Base-by-base conservation (phyloP, 2,888 invertebrate species). In the Drosophila neonasuta region DNA sequence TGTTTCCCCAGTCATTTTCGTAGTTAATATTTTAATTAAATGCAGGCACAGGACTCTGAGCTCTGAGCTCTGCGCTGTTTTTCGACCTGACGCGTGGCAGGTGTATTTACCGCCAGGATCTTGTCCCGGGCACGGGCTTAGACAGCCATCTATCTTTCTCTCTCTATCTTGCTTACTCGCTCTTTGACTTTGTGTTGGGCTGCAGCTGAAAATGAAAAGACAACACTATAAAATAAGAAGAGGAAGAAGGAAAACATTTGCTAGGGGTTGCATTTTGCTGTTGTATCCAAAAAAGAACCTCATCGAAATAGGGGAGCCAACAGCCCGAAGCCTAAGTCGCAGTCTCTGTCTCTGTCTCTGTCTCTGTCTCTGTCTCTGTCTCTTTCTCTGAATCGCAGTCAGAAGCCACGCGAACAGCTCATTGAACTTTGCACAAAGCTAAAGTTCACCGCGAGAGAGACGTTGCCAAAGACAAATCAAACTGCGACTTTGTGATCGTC, bases 11-110 rank as follows among this genome's bases (percentile, higher is more conserved):
- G 70, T 73, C 79, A 80, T 68, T 80, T 83, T 77, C 75, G 82
- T 88, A 79, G 85, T 84, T 88, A 85, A 88, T 88, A 87, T 88
- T 88, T 87, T 88, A 88, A 87, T 88, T 87, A 88, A 87, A 87
- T 88, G 88, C 88, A 80, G 77, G 68, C 82, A 76, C 86, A 81
- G 36, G 66, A 60, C 41, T 36, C 52, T 17, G 39, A 62, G 34
- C 66, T 24, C 24, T 24, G 24, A 62, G 34, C 61, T 24, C 24
- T 24, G 24, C 24, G 24, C 24, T 24, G 24, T 24, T 24, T 24
- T 24, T 24, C 24, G 77, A 73, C 62, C 63, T 76, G 88, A 87
- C 90, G 90, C 90, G 89, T 89, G 90, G 89, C 89, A 89, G 89
- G 89, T 89, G 89, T 89, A 89, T 89, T 89, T 88, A 87, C 70